Conservation (phyloP, 2,888 invertebrate genomes). For the Heliconius aoede region DNA sequence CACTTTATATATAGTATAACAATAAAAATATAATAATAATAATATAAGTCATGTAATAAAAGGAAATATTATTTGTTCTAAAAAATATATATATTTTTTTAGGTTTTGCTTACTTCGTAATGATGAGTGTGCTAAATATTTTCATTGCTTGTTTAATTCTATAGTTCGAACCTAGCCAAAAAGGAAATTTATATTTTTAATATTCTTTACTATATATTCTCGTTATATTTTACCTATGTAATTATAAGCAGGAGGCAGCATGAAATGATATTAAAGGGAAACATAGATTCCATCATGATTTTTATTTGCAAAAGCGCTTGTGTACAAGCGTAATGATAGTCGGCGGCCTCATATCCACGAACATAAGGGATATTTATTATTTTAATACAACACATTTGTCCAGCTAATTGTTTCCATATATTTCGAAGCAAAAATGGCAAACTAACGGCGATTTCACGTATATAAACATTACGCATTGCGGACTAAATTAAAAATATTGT, state of each 20-base stretch:
- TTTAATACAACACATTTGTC: slow-evolving; percentile 23
- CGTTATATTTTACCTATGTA: background rate
- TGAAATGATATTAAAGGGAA: background rate
- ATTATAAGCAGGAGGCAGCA: background rate
- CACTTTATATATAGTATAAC: no score
- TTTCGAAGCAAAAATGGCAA: background rate
- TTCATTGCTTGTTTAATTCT: no score
- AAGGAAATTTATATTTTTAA: no score
- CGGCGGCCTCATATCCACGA: background rate
- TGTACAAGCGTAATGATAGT: background rate
- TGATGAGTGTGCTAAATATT: no score
- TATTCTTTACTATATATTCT: no score
- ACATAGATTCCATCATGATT: background rate
- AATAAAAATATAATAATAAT: no score
- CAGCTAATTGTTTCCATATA: slow-evolving; percentile 7
- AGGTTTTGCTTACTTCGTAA: no score
- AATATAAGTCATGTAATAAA: no score
- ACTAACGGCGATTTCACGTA: background rate
- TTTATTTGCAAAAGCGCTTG: background rate
- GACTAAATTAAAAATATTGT: no score
- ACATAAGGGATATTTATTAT: slow-evolving; percentile 17
- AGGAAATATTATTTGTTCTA: no score
- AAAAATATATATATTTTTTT: no score
- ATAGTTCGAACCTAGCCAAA: no score
- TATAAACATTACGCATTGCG: background rate